Base-by-base conservation (phyloP, 2,888 invertebrate species). In the Diarsia mendica region DNA sequence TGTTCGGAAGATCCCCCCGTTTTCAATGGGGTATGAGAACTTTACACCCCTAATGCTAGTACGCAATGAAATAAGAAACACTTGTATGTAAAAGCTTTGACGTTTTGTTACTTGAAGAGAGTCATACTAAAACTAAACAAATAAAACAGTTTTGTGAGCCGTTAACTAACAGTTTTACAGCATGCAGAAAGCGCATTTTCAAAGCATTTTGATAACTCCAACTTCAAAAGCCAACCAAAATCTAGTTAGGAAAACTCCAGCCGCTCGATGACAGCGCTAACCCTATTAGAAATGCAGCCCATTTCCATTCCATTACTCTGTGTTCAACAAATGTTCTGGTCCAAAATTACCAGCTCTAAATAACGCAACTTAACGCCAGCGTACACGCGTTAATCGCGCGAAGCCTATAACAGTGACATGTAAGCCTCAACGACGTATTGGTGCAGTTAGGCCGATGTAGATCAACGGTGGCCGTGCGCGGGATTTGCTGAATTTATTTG, bases 401-500 rank as follows among this genome's bases (percentile, higher is more conserved):
- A 75, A 88, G 87, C 88, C 88, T 84, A 85, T 89, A 88, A 85
- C 84, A 83, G 77, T 82, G 88, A 91, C 92, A 91, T 87, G 88
- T 93, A 94, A 94, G 90, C 93, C 89, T 85, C 83, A 89, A 87
- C 92, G 91, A 94, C 93, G 93, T 93, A 94, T 94, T 90, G 93
- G 93, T 93, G 93, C 94, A 94, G 93, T 82, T 92, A 93, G 90
- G 89, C 89, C 89, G 89, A 88, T 92, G 92, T 94, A 94, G 92
- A 95, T 94, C 95, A 94, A 91, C 89, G 87, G 88, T 88, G 91
- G 91, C 88, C 90, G 91, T 91, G 90, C 91, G 89, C 87, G 91
- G 94, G 94, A 94, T 95, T 95, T 94, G 93, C 87, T 87, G 91
- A 94, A 95, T 95, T 95, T 95, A 95, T 95, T 93, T 90, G 87